These are phyloP conservation scores for Sapajus apella DNA, from an alignment of 2,113 vertebrate genomes.

Conservation along the genomic window DNA sequence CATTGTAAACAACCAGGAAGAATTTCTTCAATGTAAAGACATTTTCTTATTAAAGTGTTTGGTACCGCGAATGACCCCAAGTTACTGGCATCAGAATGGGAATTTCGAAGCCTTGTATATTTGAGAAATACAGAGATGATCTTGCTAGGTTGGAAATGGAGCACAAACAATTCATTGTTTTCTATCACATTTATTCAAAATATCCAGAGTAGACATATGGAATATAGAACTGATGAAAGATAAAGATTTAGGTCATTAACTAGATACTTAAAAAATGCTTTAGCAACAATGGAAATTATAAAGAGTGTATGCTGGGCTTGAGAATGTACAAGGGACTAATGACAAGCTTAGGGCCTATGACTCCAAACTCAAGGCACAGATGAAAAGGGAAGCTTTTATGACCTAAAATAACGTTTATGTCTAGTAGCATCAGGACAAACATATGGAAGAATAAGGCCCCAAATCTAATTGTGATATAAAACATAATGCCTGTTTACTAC, in stretches of 20 bases:
- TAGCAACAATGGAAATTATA: background rate
- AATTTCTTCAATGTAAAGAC: background rate
- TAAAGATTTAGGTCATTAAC: background rate
- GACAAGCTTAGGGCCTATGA: background rate
- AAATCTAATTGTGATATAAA: background rate
- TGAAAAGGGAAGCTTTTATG: background rate
- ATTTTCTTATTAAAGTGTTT: background rate
- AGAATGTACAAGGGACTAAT: background rate
- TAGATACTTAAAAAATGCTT: background rate
- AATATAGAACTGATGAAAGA: background rate
- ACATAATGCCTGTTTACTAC: background rate
- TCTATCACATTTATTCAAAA: background rate
- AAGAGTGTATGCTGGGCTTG: background rate
- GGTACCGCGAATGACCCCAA: background rate
- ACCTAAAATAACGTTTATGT: background rate
- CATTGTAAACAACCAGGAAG: background rate
- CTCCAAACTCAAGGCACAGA: background rate
- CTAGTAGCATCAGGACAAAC: background rate
- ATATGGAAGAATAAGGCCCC: background rate
- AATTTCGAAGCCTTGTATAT: background rate
- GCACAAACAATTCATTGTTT: background rate
- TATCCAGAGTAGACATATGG: background rate
- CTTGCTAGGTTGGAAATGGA: background rate
- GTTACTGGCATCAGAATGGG: background rate
- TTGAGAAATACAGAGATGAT: background rate